A percentile compares a stretch with the other conserved stretches of the same genome.
Conservation (phyloP, 2,113 vertebrate species). For the Ranitomeya imitator region DNA sequence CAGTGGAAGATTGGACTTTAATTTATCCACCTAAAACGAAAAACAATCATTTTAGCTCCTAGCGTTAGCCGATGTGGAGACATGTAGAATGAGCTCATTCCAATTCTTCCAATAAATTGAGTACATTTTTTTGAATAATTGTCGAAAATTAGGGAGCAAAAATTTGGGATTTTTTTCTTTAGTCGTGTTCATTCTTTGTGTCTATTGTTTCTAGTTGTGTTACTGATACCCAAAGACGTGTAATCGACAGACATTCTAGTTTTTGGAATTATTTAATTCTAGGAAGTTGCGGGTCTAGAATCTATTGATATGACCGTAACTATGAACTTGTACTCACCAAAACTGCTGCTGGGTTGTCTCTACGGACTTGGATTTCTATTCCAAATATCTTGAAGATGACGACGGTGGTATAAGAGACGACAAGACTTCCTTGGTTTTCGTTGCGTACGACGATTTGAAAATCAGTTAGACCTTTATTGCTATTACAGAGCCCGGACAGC, state of each 20-base stretch:
- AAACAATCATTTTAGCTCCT: not conserved
- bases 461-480: slow-evolving; percentile 60
- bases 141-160: too few relatives aligned
- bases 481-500: slow-evolving; percentile 54
- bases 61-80: too few relatives aligned
- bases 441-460: slow-evolving; percentile 77
- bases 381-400: slow-evolving; percentile 69
- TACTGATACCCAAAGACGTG: too few relatives aligned
- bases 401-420: slow-evolving; percentile 71
- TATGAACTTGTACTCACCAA: slow-evolving; percentile 74
- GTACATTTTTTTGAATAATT: too few relatives aligned
- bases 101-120: too few relatives aligned
- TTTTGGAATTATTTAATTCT: not conserved
- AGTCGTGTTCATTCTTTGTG: too few relatives aligned
- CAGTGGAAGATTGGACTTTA: slow-evolving; percentile 64
- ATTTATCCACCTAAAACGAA: slow-evolving; percentile 65
- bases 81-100: too few relatives aligned
- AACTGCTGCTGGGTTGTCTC: slow-evolving; percentile 65
- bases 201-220: too few relatives aligned
- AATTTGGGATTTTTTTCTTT: too few relatives aligned
- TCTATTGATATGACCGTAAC: not conserved
- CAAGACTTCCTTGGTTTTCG: slow-evolving; percentile 71
- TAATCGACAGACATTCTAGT: not conserved
- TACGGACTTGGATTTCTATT: slow-evolving; percentile 65
- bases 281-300: not conserved